A percentile compares a stretch with the other conserved stretches of the same genome.
phyloP scores from a whole-genome alignment of 2,888 invertebrate genomes.

The Perdita meconis region DNA sequence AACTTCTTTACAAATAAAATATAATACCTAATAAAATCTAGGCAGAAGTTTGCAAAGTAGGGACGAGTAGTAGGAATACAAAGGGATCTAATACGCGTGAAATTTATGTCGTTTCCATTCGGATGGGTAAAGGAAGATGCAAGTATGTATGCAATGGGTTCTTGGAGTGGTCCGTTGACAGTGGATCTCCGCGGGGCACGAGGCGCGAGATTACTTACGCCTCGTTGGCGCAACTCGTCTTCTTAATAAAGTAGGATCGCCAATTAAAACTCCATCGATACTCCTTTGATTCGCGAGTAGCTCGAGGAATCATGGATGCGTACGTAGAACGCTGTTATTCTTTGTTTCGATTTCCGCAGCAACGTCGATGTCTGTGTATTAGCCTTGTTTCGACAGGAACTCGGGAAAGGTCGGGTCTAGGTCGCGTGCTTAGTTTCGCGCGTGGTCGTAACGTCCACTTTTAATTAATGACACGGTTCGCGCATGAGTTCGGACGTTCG shows the following conservation, averaged over 20 bases:
- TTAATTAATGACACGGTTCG: slow-evolving; percentile 61
- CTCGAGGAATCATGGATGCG: background rate
- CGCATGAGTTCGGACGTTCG: no score
- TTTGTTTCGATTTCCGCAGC: slow-evolving; percentile 38
- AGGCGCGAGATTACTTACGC: slow-evolving; percentile 60
- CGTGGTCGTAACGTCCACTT: slow-evolving; percentile 51
- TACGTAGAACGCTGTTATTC: slow-evolving; percentile 23
- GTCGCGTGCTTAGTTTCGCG: slow-evolving; percentile 64
- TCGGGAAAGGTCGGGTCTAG: slow-evolving; percentile 72
- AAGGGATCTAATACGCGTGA: background rate
- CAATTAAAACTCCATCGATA: slow-evolving; percentile 29
- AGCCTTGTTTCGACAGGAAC: slow-evolving; percentile 45
- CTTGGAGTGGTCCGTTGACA: slow-evolving; percentile 59
- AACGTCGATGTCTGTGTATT: slow-evolving; percentile 26
- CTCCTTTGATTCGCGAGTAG: slow-evolving; percentile 21
- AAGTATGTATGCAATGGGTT: slow-evolving; percentile 52
- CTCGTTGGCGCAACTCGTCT: slow-evolving; percentile 53
- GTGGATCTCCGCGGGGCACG: slow-evolving; percentile 55
- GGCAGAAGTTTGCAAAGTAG: no score
- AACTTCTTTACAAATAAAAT: no score
- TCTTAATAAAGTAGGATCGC: slow-evolving; percentile 30
- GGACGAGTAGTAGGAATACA: no score
- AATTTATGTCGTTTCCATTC: slow-evolving; percentile 26
- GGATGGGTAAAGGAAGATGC: slow-evolving; percentile 20
- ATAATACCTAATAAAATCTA: no score